phyloP scores from a whole-genome alignment of 2,797 vertebrate species.

The Helarctos malayanus region DNA sequence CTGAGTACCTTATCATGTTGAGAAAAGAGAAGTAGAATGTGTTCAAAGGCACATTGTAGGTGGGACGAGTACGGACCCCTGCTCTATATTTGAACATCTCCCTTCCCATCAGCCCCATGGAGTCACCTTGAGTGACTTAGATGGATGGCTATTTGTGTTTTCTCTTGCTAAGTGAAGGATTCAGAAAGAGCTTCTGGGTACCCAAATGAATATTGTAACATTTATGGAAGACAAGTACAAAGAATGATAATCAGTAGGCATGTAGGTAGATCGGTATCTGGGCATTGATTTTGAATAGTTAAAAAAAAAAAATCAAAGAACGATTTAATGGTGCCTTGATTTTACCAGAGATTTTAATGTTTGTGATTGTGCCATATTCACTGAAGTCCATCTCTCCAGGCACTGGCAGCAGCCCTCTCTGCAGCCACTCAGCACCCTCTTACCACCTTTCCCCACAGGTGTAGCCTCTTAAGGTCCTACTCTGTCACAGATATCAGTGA shows the following conservation, averaged over 20 bases:
- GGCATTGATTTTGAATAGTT: constrained; percentile 3
- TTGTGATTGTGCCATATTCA: neutral
- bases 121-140: neutral
- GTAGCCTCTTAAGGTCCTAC: neutral
- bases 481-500: neutral
- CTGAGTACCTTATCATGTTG: neutral
- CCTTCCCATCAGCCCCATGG: neutral
- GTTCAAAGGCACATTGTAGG: neutral
- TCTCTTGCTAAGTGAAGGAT: neutral
- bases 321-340: neutral
- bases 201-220: neutral
- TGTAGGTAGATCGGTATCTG: neutral
- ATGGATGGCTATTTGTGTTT: neutral
- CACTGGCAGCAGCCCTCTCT: neutral
- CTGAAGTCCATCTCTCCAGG: neutral
- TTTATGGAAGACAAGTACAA: neutral
- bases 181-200: neutral
- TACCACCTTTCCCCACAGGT: neutral
- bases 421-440: neutral
- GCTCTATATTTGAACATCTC: neutral
- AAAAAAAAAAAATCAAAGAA: constrained; percentile 21
- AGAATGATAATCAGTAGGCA: neutral
- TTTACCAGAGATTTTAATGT: constrained; percentile 47
- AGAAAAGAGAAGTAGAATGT: constrained; percentile 1
- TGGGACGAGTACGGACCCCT: neutral